phyloP scores from a whole-genome alignment of 1,140 invertebrate genomes.

The Geopemphigus sp. region DNA sequence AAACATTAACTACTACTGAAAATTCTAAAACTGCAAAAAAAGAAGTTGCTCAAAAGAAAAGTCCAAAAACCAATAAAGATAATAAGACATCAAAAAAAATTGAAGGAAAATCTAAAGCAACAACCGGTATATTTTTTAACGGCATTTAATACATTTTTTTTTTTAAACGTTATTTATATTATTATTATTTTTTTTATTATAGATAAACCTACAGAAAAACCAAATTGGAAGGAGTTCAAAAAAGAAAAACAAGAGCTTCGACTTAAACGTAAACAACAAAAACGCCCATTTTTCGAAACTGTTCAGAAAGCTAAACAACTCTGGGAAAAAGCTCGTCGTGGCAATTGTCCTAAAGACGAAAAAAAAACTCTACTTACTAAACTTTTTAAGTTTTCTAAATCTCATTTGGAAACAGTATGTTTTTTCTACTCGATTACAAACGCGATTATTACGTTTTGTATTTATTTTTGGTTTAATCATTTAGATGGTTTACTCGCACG shows the following conservation, averaged over 20 bases:
- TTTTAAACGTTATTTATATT: neutral
- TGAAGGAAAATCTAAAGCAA: constrained; percentile 15
- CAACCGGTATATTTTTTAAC: neutral
- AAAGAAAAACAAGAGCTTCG: constrained; percentile 70
- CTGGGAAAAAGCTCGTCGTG: constrained; percentile 73
- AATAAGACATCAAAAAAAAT: constrained; percentile 3
- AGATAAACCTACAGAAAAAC: constrained; percentile 58
- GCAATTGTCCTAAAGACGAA: constrained; percentile 62
- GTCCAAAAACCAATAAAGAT: neutral
- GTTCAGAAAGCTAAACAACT: constrained; percentile 71
- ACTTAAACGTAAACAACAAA: constrained; percentile 61
- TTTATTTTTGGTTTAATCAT: constrained; percentile 42
- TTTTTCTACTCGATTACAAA: constrained; percentile 50
- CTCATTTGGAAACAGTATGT: constrained; percentile 63
- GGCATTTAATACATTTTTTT: neutral
- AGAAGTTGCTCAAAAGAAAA: neutral
- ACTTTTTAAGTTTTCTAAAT: constrained; percentile 69
- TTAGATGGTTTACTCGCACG: constrained; percentile 76
- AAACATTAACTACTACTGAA: neutral
- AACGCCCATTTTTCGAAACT: constrained; percentile 65
- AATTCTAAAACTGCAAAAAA: neutral
- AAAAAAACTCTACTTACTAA: constrained; percentile 67
- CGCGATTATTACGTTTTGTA: too few species aligned
- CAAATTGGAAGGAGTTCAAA: constrained; percentile 71
- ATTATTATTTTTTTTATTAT: constrained; percentile 3